A percentile compares a stretch with the other conserved stretches of the same genome.
Evolutionary conservation across 23 tunicate species (phyloP).

Genomic region (Trididemnum clinides): DNA sequence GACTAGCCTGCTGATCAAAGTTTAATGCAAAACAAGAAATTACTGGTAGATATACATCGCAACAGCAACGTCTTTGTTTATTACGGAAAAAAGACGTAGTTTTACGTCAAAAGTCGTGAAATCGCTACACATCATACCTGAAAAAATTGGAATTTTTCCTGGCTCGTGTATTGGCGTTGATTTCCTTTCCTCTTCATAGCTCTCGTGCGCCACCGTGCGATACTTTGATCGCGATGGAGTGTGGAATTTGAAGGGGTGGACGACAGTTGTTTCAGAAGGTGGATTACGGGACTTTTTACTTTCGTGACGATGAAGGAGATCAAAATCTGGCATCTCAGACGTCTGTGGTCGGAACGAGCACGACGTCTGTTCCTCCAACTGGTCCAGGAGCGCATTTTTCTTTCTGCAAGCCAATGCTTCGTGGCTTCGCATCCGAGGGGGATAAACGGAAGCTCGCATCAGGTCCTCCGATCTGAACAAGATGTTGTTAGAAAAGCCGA

Average conservation of each 20-base stretch:
- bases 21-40: too few relatives aligned
- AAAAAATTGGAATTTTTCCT: constrained; percentile 10
- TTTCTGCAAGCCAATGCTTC: constrained; percentile 36
- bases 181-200: neutral
- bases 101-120: too few relatives aligned
- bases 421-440: constrained; percentile 81
- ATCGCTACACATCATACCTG: neutral
- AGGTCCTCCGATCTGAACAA: constrained; percentile 72
- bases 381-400: constrained; percentile 22
- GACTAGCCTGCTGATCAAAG: too few relatives aligned
- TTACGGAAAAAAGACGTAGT: too few relatives aligned
- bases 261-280: constrained; percentile 49
- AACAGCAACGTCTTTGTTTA: too few relatives aligned
- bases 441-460: constrained; percentile 48
- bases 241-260: constrained; percentile 54
- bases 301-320: constrained; percentile 52
- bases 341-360: constrained; percentile 56
- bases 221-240: constrained; percentile 15
- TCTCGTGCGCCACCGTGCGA: neutral
- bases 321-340: constrained; percentile 71
- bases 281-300: constrained; percentile 40
- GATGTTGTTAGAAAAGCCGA: too few relatives aligned
- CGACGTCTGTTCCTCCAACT: constrained; percentile 26
- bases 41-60: too few relatives aligned
- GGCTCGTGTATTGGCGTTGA: neutral